Evolutionary conservation across 1,140 invertebrate genomes (phyloP).

Genomic region (Sycophaga agraensis): DNA sequence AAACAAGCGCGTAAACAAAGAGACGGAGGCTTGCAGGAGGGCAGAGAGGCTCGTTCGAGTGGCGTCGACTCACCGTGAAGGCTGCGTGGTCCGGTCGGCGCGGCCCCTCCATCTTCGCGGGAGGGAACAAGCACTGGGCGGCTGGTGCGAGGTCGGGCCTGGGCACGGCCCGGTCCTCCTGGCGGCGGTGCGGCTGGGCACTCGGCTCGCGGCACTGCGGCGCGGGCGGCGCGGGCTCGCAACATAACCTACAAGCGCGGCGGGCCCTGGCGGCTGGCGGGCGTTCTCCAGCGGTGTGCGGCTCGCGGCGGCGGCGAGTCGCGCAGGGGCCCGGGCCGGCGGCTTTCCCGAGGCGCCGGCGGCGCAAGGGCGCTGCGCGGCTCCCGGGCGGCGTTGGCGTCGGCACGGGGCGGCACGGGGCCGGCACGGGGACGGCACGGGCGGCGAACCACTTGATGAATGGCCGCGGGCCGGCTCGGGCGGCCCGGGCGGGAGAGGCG

Average conservation of each 20-base stretch:
- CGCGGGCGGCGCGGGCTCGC: background rate
- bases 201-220: constrained; percentile 7
- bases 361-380: background rate
- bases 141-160: no score
- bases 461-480: background rate
- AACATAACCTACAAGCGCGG: constrained; percentile 29
- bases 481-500: background rate
- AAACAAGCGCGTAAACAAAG: no score
- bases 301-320: no score
- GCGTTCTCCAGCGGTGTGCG: constrained; percentile 10
- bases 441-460: background rate
- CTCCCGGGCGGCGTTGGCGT: background rate
- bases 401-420: background rate
- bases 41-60: no score
- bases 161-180: no score
- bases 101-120: background rate
- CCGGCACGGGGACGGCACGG: background rate
- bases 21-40: no score
- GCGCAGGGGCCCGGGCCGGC: no score
- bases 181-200: no score
- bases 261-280: constrained; percentile 18
- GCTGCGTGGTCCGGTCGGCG: background rate
- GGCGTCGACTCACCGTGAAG: constrained; percentile 7
- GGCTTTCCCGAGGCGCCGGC: background rate
- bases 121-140: background rate